Evolutionary conservation across 1,140 invertebrate species (phyloP), one percentile per base, ranked within the genome.

Genomic region (Drosophila ironensis): DNA sequence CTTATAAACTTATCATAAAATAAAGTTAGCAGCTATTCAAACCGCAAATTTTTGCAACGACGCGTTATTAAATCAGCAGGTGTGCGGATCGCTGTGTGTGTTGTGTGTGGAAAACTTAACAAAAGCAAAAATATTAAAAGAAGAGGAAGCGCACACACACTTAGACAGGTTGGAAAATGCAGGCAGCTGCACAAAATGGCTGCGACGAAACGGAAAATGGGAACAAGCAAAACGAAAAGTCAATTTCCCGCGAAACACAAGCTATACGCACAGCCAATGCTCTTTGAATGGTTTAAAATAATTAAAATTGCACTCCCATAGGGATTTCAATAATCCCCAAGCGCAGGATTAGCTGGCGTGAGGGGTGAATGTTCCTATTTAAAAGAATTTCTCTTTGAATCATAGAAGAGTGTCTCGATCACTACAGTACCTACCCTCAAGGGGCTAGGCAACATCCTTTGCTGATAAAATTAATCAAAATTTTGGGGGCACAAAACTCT

Each of bases 1-100:
- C 68, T 71, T 84, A 84, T 84, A 72, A 84, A 84, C 78, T 84
- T 77, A 84, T 84, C 73, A 84, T 78, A 67, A 74, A 77, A 84
- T 84, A 73, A 84, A 70, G 73, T 84, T 84, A 57, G 78, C 72
- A 73, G 72, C 78, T 70, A 66, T 77, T 84, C 66, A 84, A 78
- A 77, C 78, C 78, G 54, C 78, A 77, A 80, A 84, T 71, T 84
- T 84, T 71, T 48, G 54, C 59, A 61, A 63, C 59, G 67, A 56
- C 52, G 67, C 67, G 42, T 68, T 80, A 80, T 75, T 80, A 75
- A 81, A 80, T 82, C 77, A 72, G 40, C 50, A 72, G 77, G 57
- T 70, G 75, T 57, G 51, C 11, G 30, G 19, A 28, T 28, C 20
- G 45, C 22, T 53, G 30, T 59, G 28, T 47, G 12, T 22, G 17